These are phyloP conservation scores for Dendrolimus punctatus DNA, from an alignment of 1,140 invertebrate genomes.

Conservation along the genomic window DNA sequence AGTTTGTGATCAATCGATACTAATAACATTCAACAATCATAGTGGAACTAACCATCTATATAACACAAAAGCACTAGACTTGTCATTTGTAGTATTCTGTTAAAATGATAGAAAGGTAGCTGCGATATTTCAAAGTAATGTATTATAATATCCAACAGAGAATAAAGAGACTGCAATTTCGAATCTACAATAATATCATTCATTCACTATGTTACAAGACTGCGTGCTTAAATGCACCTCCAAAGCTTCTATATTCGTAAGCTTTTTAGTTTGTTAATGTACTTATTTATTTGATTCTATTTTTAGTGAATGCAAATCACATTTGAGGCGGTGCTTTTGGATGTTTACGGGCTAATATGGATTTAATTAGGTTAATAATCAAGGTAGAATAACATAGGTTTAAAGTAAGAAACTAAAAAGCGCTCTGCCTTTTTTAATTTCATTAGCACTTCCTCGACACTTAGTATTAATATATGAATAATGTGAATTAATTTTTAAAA, in stretches of 20 bases:
- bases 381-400: too few relatives aligned
- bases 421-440: constrained; percentile 7
- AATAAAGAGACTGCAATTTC: constrained; percentile 2
- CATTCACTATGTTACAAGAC: constrained; percentile 15
- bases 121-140: background rate
- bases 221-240: constrained; percentile 16
- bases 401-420: background rate
- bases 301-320: constrained; percentile 7
- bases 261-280: constrained; percentile 14
- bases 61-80: too few relatives aligned
- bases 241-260: constrained; percentile 20
- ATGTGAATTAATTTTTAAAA: background rate
- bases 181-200: too few relatives aligned
- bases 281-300: constrained; percentile 24
- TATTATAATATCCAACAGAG: background rate
- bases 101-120: too few relatives aligned
- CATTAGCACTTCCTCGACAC: constrained; percentile 49
- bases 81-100: too few relatives aligned
- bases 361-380: too few relatives aligned
- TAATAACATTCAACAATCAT: too few relatives aligned
- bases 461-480: constrained; percentile 7
- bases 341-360: background rate
- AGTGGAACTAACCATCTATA: too few relatives aligned
- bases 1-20: too few relatives aligned
- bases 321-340: constrained; percentile 58